phyloP scores from a whole-genome alignment of 2,797 vertebrate species.

The Babyrousa celebensis region DNA sequence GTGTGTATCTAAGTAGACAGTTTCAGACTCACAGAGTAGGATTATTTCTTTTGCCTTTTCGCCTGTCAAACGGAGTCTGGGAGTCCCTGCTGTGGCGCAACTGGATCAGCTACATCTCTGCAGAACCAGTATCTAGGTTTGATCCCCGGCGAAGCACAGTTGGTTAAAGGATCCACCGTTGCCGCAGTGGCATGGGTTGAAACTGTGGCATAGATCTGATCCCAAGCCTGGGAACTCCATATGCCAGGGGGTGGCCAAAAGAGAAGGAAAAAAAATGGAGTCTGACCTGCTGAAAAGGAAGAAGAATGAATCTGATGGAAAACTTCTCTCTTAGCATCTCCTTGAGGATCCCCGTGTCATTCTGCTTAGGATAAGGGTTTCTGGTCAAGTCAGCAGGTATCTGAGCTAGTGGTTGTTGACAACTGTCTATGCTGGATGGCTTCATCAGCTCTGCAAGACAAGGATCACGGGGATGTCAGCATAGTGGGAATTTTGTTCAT shows the following conservation, averaged over 20 bases:
- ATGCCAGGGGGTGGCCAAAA: no score
- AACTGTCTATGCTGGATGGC: slow-evolving; percentile 91
- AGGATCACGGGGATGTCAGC: slow-evolving; percentile 86
- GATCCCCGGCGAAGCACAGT: no score
- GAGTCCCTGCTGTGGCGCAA: background rate
- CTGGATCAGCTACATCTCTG: no score
- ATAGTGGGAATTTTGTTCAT: slow-evolving; percentile 83
- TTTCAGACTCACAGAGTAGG: slow-evolving; percentile 72
- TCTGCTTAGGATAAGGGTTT: slow-evolving; percentile 93
- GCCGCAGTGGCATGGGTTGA: no score
- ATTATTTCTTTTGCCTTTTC: slow-evolving; percentile 82
- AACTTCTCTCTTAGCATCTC: slow-evolving; percentile 93
- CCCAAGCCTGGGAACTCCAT: no score
- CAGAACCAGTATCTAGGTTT: no score
- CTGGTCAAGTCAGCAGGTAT: slow-evolving; percentile 93
- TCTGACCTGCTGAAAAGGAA: slow-evolving; percentile 89
- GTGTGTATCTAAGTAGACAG: slow-evolving; percentile 22
- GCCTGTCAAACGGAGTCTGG: slow-evolving; percentile 76
- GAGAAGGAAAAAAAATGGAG: slow-evolving; percentile 38
- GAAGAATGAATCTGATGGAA: slow-evolving; percentile 83
- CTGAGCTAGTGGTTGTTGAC: slow-evolving; percentile 95
- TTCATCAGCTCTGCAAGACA: slow-evolving; percentile 94
- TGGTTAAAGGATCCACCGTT: no score
- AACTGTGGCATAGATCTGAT: no score
- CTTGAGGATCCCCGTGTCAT: slow-evolving; percentile 93